These are phyloP conservation scores for Lapara coniferarum DNA, from an alignment of 2,888 invertebrate species.

Conservation along the genomic window DNA sequence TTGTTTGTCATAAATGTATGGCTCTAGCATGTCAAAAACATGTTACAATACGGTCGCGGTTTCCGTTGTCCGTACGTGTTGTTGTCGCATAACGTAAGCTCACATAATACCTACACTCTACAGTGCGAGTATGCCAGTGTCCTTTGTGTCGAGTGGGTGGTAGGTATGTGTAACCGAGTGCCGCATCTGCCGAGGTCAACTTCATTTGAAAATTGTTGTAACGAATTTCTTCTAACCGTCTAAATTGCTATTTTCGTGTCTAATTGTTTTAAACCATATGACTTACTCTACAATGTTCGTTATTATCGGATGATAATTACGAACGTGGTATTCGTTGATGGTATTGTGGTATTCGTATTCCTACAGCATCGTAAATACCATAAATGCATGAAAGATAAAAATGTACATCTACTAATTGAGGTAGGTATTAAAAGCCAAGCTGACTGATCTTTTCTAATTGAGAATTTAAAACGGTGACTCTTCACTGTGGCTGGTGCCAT, in stretches of 20 bases:
- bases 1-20: no score
- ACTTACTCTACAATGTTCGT: no score
- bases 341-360: no score
- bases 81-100: conserved; percentile 24
- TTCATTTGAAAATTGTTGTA: conserved; percentile 8
- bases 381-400: no score
- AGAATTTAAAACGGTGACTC: no score
- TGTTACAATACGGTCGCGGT: conserved; percentile 18
- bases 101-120: conserved; percentile 1
- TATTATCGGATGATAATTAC: no score
- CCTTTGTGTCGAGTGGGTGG: conserved; percentile 17
- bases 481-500: no score
- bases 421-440: no score
- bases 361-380: no score
- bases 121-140: not conserved
- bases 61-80: conserved; percentile 7
- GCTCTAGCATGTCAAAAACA: not conserved
- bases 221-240: conserved; percentile 15
- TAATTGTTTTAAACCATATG: not conserved
- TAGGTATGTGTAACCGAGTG: conserved; percentile 9
- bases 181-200: conserved; percentile 6
- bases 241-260: conserved; percentile 7
- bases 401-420: no score
- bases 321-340: no score
- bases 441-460: no score